Evolutionary conservation across 2,888 invertebrate species (phyloP).

Genomic region (Cancer borealis): DNA sequence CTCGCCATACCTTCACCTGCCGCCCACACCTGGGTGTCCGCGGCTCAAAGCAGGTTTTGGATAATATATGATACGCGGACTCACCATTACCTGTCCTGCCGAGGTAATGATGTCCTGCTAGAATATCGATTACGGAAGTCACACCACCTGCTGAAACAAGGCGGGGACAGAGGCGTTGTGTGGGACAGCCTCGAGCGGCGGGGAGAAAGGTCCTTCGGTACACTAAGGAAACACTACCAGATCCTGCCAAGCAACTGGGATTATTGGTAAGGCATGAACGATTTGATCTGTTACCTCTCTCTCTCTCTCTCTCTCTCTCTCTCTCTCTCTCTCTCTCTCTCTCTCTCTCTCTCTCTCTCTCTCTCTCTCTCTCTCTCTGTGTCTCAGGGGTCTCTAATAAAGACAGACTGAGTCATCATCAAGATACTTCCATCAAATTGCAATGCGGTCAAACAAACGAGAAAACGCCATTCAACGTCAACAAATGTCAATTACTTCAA

Average conservation of each 20-base stretch:
- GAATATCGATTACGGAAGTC: background rate
- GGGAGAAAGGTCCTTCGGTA: background rate
- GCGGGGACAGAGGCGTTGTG: background rate
- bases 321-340: constrained; percentile 22
- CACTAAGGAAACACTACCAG: background rate
- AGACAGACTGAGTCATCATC: background rate
- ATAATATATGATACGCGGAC: background rate
- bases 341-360: constrained; percentile 25
- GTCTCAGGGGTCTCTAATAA: background rate
- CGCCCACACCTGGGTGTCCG: background rate
- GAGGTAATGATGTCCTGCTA: constrained; percentile 26
- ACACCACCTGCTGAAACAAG: background rate
- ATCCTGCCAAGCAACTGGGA: background rate
- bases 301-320: background rate
- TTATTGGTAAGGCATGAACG: background rate
- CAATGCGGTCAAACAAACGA: background rate
- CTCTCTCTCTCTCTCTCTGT: background rate
- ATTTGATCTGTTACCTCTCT: background rate
- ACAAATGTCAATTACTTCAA: background rate
- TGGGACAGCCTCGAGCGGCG: background rate
- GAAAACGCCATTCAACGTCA: background rate
- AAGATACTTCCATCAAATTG: background rate
- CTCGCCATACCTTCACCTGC: background rate
- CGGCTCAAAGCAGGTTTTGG: background rate
- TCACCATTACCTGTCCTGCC: background rate